Evolutionary conservation across 1,140 invertebrate species (phyloP), one percentile per base, ranked within the genome.

Genomic region (Sinella curviseta): DNA sequence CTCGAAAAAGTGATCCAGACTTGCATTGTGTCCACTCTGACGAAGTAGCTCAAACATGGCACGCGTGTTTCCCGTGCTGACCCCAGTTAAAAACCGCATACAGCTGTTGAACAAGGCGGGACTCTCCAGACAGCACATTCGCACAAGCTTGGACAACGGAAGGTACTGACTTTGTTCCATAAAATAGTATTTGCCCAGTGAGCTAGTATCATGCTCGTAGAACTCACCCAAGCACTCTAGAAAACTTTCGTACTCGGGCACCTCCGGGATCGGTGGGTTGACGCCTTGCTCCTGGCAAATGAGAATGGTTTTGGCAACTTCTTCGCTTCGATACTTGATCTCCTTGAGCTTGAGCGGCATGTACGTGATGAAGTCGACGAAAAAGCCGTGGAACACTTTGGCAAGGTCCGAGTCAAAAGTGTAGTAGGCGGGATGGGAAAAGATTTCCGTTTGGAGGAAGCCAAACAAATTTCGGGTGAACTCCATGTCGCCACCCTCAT

Each of bases 271-370:
- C 0, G 79, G 78, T 30, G 67, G 77, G 26, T 17, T 14, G 2
- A 84, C 39, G 31, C 83, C 83, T 78, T 81, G 80, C 39, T 84
- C 80, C 39, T 80, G 36, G 87, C 95, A 95, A 77, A 92, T 92
- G 80, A 94, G 90, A 57, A 94, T 91, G 26, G 95, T 93, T 80
- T 94, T 90, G 26, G 95, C 94, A 0, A 93, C 92, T 87, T 98
- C 96, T 86, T 98, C 96, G 0, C 95, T 95, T 82, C 93, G 90
- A 77, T 74, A 79, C 48, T 83, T 83, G 2, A 96, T 86, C 85
- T 95, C 94, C 86, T 94, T 94, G 0, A 94, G 91, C 88, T 97
- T 97, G 36, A 95, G 88, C 39, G 97, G 96, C 94, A 98, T 95
- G 39, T 94, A 89, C 70, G 95, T 91, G 76, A 98, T 96, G 83